phyloP scores from a whole-genome alignment of 1,140 invertebrate species.

The Aricia agestis region DNA sequence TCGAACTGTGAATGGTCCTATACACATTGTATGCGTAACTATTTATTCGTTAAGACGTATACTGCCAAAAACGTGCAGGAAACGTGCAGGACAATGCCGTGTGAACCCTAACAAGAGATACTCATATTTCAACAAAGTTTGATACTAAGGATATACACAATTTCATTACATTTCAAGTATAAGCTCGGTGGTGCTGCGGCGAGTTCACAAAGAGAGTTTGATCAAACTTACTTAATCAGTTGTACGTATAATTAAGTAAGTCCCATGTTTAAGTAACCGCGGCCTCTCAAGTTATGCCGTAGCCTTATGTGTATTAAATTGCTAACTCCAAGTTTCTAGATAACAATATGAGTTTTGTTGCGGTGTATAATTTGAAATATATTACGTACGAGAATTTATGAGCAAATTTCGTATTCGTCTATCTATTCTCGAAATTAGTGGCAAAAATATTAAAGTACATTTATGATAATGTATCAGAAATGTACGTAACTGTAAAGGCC shows the following conservation, averaged over 20 bases:
- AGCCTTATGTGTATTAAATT: background rate
- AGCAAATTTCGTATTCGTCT: no score
- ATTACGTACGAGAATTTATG: background rate
- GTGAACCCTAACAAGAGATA: background rate
- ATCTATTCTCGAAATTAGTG: no score
- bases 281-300: constrained; percentile 30
- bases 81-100: no score
- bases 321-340: background rate
- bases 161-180: constrained; percentile 22
- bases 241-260: constrained; percentile 51
- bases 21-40: no score
- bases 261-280: constrained; percentile 42
- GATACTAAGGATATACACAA: constrained; percentile 7
- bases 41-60: no score
- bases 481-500: no score
- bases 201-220: constrained; percentile 44
- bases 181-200: constrained; percentile 28
- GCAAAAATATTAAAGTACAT: no score
- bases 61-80: no score
- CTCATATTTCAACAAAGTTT: background rate
- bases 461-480: no score
- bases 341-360: background rate
- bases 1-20: no score
- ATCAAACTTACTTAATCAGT: constrained; percentile 55
- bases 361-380: background rate